Percentiles rank a stretch among this genome's conserved stretches.
These are phyloP conservation scores for Aporophyla lueneburgensis DNA, from an alignment of 2,888 invertebrate genomes.

Conservation along the genomic window DNA sequence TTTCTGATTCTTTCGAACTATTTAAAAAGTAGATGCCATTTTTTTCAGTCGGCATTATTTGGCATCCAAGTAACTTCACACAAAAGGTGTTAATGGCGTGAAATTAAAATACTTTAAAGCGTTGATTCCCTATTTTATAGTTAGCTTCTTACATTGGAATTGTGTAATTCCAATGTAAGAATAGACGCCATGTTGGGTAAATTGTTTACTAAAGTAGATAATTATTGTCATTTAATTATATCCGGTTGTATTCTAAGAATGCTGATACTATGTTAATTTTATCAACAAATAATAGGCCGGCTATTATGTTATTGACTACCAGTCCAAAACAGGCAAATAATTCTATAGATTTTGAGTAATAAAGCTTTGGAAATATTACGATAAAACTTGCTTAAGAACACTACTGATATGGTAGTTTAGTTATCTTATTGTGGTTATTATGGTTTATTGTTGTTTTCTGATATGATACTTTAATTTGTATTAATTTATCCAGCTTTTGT, in stretches of 20 bases:
- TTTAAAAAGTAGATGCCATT: neutral
- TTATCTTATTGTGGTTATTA: slow-evolving; percentile 28
- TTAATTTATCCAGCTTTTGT: neutral
- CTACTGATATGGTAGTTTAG: neutral
- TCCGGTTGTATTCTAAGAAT: slow-evolving; percentile 51
- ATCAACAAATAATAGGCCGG: slow-evolving; percentile 38
- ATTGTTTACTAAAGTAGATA: slow-evolving; percentile 25
- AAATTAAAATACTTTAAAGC: slow-evolving; percentile 41
- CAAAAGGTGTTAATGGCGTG: slow-evolving; percentile 23
- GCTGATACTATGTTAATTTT: slow-evolving; percentile 55
- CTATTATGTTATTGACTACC: slow-evolving; percentile 45
- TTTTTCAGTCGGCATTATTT: slow-evolving; percentile 3
- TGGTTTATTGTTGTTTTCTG: slow-evolving; percentile 4
- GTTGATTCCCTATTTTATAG: slow-evolving; percentile 10
- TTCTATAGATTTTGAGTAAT: slow-evolving; percentile 33
- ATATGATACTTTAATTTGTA: neutral
- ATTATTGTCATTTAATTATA: slow-evolving; percentile 56
- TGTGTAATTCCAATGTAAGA: no score
- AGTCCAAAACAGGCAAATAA: slow-evolving; percentile 37
- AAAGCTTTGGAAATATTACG: slow-evolving; percentile 19
- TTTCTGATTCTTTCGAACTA: neutral
- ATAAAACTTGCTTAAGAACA: slow-evolving; percentile 13
- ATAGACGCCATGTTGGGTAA: slow-evolving; percentile 15
- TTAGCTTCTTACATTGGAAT: slow-evolving; percentile 5
- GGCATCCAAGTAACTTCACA: slow-evolving; percentile 21